phyloP scores from a whole-genome alignment of 2,797 vertebrate species.

The Threskiornis aethiopicus region DNA sequence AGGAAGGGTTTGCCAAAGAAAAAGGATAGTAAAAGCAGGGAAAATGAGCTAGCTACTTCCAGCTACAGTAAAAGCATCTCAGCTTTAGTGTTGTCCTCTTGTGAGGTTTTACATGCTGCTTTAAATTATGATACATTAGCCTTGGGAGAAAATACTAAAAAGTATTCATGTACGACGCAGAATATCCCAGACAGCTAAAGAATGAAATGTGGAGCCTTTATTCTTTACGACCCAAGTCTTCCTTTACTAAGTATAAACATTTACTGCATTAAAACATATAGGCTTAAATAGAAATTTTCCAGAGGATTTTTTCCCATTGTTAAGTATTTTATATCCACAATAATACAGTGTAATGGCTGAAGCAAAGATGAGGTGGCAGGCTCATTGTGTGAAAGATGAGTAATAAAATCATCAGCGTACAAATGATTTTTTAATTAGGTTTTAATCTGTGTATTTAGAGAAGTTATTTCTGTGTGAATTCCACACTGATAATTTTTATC shows the following conservation, averaged over 20 bases:
- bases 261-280: constrained; percentile 59
- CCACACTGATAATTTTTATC: constrained; percentile 85
- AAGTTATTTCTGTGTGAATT: constrained; percentile 82
- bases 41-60: constrained; percentile 63
- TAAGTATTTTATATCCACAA: constrained; percentile 57
- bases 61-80: constrained; percentile 68
- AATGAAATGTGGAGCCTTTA: constrained; percentile 51
- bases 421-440: constrained; percentile 92
- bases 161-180: constrained; percentile 50
- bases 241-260: constrained; percentile 66
- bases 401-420: constrained; percentile 86
- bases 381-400: constrained; percentile 79
- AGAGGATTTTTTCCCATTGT: constrained; percentile 43
- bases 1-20: constrained; percentile 44
- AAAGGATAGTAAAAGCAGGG: constrained; percentile 54
- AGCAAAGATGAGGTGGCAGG: constrained; percentile 67
- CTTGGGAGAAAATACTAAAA: constrained; percentile 73
- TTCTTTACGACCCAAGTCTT: constrained; percentile 62
- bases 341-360: constrained; percentile 60
- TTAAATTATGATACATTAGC: constrained; percentile 74
- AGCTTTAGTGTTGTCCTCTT: constrained; percentile 68
- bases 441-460: constrained; percentile 85
- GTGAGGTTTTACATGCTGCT: constrained; percentile 69
- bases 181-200: constrained; percentile 65
- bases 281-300: constrained; percentile 60